Conservation (phyloP, 2,888 invertebrate genomes). For the Drosophila neonasuta region DNA sequence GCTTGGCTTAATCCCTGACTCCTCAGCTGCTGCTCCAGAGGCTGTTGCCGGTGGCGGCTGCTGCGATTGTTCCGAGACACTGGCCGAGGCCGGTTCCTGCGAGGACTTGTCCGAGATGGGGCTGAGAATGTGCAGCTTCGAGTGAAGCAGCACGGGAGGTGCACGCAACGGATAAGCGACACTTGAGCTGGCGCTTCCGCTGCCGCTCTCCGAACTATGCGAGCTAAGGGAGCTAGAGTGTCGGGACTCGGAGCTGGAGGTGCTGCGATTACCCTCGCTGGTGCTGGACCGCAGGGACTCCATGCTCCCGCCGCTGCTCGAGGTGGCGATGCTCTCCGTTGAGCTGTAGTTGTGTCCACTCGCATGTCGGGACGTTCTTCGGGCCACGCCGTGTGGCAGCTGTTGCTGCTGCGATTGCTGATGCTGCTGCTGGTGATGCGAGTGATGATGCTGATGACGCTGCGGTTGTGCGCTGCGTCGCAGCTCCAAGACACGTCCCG, state of each 20-base stretch:
- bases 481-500: conserved; percentile 88
- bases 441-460: conserved; percentile 70
- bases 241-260: conserved; percentile 91
- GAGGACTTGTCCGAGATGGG: conserved; percentile 95
- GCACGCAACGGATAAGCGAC: conserved; percentile 86
- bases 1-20: too few species aligned
- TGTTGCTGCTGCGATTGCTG: conserved; percentile 53
- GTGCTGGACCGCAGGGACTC: conserved; percentile 93
- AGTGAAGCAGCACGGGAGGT: conserved; percentile 88
- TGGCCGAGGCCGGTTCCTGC: conserved; percentile 90
- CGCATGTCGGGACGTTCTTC: conserved; percentile 5
- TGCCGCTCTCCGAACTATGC: conserved; percentile 90
- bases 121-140: conserved; percentile 92
- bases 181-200: conserved; percentile 81
- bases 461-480: conserved; percentile 84
- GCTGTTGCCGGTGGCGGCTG: conserved; percentile 80
- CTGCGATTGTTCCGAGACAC: conserved; percentile 87
- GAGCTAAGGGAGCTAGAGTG: conserved; percentile 93
- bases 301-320: conserved; percentile 93
- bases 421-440: conserved; percentile 69
- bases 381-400: conserved; percentile 24
- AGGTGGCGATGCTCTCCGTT: conserved; percentile 93
- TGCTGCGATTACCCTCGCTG: conserved; percentile 93
- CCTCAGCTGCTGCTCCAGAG: conserved; percentile 6
- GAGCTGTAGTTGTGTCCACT: conserved; percentile 83